These are phyloP conservation scores for Embidobia sp. DNA, from an alignment of 2,888 invertebrate genomes.

Conservation along the genomic window DNA sequence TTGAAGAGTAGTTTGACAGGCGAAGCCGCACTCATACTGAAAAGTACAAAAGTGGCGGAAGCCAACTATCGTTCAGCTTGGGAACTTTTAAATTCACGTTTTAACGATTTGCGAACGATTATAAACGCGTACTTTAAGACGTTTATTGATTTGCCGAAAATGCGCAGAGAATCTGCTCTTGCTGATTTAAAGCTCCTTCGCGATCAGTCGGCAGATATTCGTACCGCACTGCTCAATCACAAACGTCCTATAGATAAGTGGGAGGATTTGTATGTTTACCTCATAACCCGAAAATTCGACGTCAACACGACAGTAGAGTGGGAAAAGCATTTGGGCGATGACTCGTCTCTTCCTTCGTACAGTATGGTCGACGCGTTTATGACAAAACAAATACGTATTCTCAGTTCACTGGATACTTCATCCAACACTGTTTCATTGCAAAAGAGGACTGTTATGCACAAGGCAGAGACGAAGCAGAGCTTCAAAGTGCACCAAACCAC, in stretches of 20 bases:
- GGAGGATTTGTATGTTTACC: constrained; percentile 5
- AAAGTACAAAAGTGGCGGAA: background rate
- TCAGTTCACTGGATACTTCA: background rate
- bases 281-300: constrained; percentile 3
- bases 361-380: background rate
- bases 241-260: background rate
- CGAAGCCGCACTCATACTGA: background rate
- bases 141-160: background rate
- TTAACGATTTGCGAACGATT: background rate
- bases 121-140: background rate
- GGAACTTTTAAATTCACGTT: background rate
- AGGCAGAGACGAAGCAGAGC: background rate
- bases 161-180: background rate
- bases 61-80: constrained; percentile 8
- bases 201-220: background rate
- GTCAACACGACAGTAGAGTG: background rate
- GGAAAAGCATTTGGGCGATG: background rate
- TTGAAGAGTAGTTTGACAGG: constrained; percentile 1
- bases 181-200: background rate
- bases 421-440: background rate
- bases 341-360: background rate
- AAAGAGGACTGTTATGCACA: background rate
- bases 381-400: background rate
- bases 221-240: background rate
- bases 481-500: background rate